Evolutionary conservation across 2,888 invertebrate species (phyloP), one percentile per base, ranked within the genome.

Genomic region (Mimachlamys varia): DNA sequence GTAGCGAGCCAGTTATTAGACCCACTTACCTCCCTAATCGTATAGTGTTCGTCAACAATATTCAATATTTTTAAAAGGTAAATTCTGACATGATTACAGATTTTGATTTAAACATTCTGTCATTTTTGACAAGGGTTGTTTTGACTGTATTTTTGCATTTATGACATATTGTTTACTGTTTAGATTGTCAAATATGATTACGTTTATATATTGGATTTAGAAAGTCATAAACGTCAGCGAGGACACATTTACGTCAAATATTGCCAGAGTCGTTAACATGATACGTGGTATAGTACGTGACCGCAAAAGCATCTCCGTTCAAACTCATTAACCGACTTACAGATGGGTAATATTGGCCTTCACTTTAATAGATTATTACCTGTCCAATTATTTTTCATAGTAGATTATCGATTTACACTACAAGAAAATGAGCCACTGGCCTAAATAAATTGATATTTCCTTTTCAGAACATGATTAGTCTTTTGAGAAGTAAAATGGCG

Each of bases 31-130:
- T 76, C 33, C 27, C 76, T 27, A 76, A 76, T 76, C 76, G 27
- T 33, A 12, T 13, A 33, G 12, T 76, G 76, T 76, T 76, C 58
- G 58, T 58, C 22, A 58, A 58, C 58, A 58, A 58, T 58, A 58
- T 58, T 58, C 76, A 76, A 2, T 76, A 2, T 76, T 76, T 76
- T 76, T 22, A 27, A 76, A 12, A 76, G 33, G 33, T 7, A 33
- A 33, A 76, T 33, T 76, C 33, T 76, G 76, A 76, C 76, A 76
- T 33, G 76, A 22, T 76, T 76, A 33, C 22, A 33, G 27, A 76
- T 33, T 76, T 76, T 76, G 76, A 76, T 76, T 76, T 76, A 76
- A 33, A 76, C 33, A 76, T 76, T 76, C 27, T 76, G 76, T 76
- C 76, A 76, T 10, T 76, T 76, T 33, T 76, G 76, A 76, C 76